Evolutionary conservation across 2,888 invertebrate species (phyloP).

Genomic region (Anaspis maculata): DNA sequence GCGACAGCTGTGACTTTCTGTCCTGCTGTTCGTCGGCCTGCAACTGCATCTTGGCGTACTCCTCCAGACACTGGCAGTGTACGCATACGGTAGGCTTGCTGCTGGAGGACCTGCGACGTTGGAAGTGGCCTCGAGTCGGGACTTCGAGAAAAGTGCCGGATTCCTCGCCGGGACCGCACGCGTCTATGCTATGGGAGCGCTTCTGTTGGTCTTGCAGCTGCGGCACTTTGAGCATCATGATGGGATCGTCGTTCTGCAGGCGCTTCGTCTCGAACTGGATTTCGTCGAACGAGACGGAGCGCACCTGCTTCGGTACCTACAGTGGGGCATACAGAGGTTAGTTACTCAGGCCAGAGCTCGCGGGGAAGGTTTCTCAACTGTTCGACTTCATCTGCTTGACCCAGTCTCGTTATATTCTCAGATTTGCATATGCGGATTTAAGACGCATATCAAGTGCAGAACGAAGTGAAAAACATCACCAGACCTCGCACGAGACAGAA

Average conservation of each 20-base stretch:
- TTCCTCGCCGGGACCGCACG: slow-evolving; percentile 57
- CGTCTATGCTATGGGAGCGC: slow-evolving; percentile 74
- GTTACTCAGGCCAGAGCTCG: no score
- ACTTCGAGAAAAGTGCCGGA: slow-evolving; percentile 48
- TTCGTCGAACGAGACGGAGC: slow-evolving; percentile 86
- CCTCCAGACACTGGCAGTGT: slow-evolving; percentile 70
- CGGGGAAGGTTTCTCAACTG: no score
- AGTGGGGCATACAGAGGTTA: no score
- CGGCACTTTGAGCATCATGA: slow-evolving; percentile 55
- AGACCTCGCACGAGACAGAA: no score
- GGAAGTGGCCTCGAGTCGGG: slow-evolving; percentile 54
- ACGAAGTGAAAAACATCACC: no score
- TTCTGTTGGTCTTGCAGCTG: slow-evolving; percentile 53
- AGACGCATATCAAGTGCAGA: no score
- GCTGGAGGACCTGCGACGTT: slow-evolving; percentile 55
- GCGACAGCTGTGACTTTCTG: slow-evolving; percentile 26
- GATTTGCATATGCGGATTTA: no score
- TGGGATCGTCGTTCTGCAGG: slow-evolving; percentile 39
- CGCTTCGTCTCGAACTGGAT: slow-evolving; percentile 73
- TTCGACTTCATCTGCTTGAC: no score
- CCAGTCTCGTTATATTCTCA: no score
- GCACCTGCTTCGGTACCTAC: slow-evolving; percentile 85
- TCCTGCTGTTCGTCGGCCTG: slow-evolving; percentile 41
- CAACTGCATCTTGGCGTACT: slow-evolving; percentile 54
- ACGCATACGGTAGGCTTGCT: slow-evolving; percentile 63